Evolutionary conservation across 1,140 invertebrate genomes (phyloP).

Genomic region (Eciton burchellii): DNA sequence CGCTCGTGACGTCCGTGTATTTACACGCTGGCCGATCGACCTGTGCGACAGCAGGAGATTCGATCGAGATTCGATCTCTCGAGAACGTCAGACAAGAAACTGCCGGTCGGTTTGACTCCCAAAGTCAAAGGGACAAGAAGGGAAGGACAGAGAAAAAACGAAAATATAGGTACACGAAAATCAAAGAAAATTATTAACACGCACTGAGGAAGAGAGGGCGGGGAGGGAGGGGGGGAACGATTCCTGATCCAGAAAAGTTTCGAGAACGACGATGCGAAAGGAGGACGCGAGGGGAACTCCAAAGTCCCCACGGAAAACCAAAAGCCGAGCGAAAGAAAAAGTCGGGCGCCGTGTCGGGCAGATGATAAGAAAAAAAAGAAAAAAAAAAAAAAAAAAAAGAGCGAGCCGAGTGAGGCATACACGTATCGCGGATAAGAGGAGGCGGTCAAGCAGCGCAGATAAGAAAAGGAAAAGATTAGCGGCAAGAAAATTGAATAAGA

Average conservation of each 20-base stretch:
- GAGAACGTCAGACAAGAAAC: conserved; percentile 74
- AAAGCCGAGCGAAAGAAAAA: not conserved
- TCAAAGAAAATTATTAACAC: conserved; percentile 8
- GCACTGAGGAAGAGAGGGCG: not conserved
- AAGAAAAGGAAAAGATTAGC: conserved; percentile 48
- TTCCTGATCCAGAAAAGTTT: not conserved
- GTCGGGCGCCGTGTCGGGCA: not conserved
- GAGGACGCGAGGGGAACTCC: not conserved
- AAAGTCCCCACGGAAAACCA: not conserved
- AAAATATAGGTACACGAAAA: conserved; percentile 23
- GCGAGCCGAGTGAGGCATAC: no score
- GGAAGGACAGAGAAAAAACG: no score
- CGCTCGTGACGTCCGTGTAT: conserved; percentile 52
- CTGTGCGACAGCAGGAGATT: conserved; percentile 1
- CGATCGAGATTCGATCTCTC: conserved; percentile 75
- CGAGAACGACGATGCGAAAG: not conserved
- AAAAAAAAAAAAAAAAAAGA: not conserved
- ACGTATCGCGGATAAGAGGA: not conserved
- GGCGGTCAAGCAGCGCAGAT: conserved; percentile 19
- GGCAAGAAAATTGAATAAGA: conserved; percentile 48
- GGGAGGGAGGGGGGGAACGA: not conserved
- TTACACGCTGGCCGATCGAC: conserved; percentile 62
- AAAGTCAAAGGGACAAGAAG: no score
- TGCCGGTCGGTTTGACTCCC: conserved; percentile 69
- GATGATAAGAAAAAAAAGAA: conserved; percentile 7